Evolutionary conservation across 2,888 invertebrate genomes (phyloP).

Genomic region (Dasypolia templi): DNA sequence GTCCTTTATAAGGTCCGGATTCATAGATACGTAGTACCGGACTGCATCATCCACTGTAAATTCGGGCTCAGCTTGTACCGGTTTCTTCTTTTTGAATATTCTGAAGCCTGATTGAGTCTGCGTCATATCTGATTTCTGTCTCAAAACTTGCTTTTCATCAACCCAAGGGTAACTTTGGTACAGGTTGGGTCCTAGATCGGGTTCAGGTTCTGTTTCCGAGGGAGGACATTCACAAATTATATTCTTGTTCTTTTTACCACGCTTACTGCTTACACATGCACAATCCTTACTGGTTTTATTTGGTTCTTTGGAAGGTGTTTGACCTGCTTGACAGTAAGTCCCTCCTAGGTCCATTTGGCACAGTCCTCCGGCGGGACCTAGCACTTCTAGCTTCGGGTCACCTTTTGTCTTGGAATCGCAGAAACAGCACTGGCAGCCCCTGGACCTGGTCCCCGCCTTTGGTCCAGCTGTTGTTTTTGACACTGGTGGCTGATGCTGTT

Average conservation of each 20-base stretch:
- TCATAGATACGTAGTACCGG: constrained; percentile 58
- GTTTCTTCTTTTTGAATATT: constrained; percentile 68
- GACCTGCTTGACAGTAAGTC: constrained; percentile 55
- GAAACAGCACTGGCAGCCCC: constrained; percentile 50
- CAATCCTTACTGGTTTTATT: constrained; percentile 28
- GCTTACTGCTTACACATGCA: constrained; percentile 23
- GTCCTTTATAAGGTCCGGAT: constrained; percentile 28
- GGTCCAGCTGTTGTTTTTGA: constrained; percentile 39
- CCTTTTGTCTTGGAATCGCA: constrained; percentile 30
- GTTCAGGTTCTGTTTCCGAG: constrained; percentile 19
- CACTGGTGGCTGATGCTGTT: constrained; percentile 27
- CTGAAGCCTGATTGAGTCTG: constrained; percentile 80
- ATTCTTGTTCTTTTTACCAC: constrained; percentile 45
- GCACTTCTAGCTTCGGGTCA: neutral
- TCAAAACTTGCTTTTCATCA: constrained; percentile 37
- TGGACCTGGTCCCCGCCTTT: constrained; percentile 37
- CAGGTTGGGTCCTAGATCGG: neutral
- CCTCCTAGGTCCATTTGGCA: constrained; percentile 44
- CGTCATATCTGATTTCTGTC: constrained; percentile 75
- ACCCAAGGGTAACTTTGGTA: neutral
- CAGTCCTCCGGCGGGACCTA: constrained; percentile 51
- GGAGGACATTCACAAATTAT: constrained; percentile 56
- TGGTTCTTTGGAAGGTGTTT: neutral
- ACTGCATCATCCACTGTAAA: constrained; percentile 78
- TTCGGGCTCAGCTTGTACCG: constrained; percentile 55